Conservation (phyloP, 2,888 invertebrate genomes). For the Digitonthophagus gazella region DNA sequence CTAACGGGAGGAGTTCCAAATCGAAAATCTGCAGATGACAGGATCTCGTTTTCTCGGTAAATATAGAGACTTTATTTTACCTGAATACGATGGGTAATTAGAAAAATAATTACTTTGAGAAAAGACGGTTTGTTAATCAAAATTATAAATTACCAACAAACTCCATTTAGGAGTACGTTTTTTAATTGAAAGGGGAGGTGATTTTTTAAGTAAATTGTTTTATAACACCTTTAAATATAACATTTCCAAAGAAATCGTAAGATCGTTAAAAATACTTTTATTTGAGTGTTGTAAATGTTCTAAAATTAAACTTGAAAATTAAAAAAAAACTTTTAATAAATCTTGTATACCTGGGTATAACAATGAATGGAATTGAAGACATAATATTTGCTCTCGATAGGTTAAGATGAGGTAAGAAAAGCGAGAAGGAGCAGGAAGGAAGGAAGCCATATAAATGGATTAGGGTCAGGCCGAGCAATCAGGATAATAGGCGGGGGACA, state of each 20-base stretch:
- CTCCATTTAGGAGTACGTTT: too few relatives aligned
- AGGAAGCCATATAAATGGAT: constrained; percentile 45
- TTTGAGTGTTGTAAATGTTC: too few relatives aligned
- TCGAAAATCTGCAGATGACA: neutral
- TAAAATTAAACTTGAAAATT: too few relatives aligned
- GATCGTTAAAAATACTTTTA: too few relatives aligned
- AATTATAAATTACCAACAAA: too few relatives aligned
- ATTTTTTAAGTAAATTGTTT: neutral
- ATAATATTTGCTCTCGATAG: neutral
- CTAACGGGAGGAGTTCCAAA: neutral
- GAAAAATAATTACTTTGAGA: neutral
- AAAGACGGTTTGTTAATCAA: neutral
- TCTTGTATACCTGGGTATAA: too few relatives aligned
- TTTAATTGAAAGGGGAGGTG: too few relatives aligned
- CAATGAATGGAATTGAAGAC: too few relatives aligned
- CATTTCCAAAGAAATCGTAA: too few relatives aligned
- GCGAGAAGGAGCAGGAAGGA: neutral
- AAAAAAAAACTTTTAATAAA: too few relatives aligned
- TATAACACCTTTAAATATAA: too few relatives aligned
- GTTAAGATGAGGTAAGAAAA: neutral
- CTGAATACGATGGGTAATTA: neutral
- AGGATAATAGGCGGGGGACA: constrained; percentile 52
- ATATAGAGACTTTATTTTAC: neutral
- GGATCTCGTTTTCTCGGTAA: neutral
- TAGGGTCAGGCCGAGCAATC: constrained; percentile 50